Evolutionary conservation across 2,113 vertebrate species (phyloP).

Genomic region (Tringa solitaria): DNA sequence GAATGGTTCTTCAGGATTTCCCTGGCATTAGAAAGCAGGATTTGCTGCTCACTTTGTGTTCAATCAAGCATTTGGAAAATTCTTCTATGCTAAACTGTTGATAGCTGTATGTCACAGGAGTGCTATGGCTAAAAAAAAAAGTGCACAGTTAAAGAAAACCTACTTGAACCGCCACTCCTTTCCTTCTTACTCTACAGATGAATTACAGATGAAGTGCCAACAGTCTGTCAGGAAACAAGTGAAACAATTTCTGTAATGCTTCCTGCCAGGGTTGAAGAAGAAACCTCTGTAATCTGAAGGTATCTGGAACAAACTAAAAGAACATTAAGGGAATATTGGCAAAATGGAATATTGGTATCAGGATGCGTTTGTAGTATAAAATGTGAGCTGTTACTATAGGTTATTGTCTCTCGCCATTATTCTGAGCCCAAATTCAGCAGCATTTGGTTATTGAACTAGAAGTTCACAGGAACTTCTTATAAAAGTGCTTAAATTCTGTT

Average conservation of each 20-base stretch:
- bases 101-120: background rate
- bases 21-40: background rate
- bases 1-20: background rate
- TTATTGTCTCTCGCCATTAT: background rate
- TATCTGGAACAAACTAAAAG: background rate
- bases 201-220: background rate
- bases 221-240: background rate
- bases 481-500: background rate
- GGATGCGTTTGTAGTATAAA: background rate
- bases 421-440: background rate
- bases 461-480: background rate
- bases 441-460: background rate
- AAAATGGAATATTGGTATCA: background rate
- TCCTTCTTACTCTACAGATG: background rate
- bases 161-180: background rate
- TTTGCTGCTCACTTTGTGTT: background rate
- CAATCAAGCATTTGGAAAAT: background rate
- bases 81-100: background rate
- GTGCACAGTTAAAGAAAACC: background rate
- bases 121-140: background rate
- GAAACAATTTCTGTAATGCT: background rate
- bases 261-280: background rate
- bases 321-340: background rate
- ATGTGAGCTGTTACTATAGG: background rate
- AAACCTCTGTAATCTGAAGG: background rate